Conservation (phyloP, 2,888 invertebrate genomes). For the Mythimna impura region DNA sequence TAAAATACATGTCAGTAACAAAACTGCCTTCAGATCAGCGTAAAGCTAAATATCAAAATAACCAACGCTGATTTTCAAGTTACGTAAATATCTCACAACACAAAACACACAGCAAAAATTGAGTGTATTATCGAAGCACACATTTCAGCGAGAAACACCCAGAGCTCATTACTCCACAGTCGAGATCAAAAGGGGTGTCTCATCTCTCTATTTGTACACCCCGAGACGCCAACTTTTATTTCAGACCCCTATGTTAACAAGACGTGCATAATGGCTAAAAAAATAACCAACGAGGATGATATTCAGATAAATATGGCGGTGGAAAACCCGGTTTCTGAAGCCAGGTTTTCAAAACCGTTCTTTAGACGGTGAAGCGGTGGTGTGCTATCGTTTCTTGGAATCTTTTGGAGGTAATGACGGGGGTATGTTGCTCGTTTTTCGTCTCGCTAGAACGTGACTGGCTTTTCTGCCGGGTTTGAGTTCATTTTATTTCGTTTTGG, state of each 20-base stretch:
- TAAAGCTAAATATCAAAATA: slow-evolving; percentile 3
- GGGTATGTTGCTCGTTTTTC: slow-evolving; percentile 61
- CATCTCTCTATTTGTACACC: slow-evolving; percentile 74
- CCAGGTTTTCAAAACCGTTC: slow-evolving; percentile 32
- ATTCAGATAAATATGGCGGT: slow-evolving; percentile 43
- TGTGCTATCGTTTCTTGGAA: slow-evolving; percentile 62
- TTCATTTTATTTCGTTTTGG: slow-evolving; percentile 42
- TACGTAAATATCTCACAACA: slow-evolving; percentile 20
- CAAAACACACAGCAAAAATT: slow-evolving; percentile 55
- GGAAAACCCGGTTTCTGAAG: slow-evolving; percentile 26
- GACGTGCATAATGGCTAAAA: slow-evolving; percentile 65
- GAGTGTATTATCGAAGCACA: slow-evolving; percentile 56
- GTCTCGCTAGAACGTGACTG: slow-evolving; percentile 55
- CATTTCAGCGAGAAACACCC: slow-evolving; percentile 36
- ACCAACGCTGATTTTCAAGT: slow-evolving; percentile 1
- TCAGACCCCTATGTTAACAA: slow-evolving; percentile 65
- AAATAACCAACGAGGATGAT: slow-evolving; percentile 51
- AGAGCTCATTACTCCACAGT: slow-evolving; percentile 74
- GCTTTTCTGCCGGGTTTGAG: slow-evolving; percentile 33
- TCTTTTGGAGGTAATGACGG: slow-evolving; percentile 64
- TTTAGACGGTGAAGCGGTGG: slow-evolving; percentile 52
- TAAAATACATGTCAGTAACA: background rate
- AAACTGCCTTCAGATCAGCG: background rate
- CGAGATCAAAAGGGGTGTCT: slow-evolving; percentile 74
- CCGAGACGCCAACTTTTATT: slow-evolving; percentile 62